These are phyloP conservation scores for Diogma glabrata DNA, from an alignment of 2,888 invertebrate genomes.

Conservation along the genomic window DNA sequence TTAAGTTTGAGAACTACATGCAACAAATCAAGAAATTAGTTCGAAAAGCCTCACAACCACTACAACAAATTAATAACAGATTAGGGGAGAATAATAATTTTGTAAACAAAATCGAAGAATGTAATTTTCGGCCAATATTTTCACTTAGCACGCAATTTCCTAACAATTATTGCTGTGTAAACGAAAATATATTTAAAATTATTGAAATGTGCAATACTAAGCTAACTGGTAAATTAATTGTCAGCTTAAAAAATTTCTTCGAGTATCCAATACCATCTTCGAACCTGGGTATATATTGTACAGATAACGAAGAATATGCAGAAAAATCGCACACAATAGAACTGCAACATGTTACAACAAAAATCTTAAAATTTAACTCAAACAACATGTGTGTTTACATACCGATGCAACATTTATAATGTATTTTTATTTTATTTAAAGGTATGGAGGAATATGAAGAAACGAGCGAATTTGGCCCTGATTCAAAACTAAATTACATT, in stretches of 20 bases:
- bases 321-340: background rate
- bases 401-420: too few species aligned
- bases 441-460: background rate
- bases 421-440: too few species aligned
- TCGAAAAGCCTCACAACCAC: background rate
- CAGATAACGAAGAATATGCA: background rate
- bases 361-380: background rate
- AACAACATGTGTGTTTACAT: background rate
- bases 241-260: slow-evolving; percentile 4
- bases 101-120: background rate
- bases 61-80: slow-evolving; percentile 2
- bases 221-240: background rate
- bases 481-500: background rate
- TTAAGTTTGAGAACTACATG: slow-evolving; percentile 4
- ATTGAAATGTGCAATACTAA: background rate
- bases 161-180: background rate
- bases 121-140: background rate
- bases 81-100: background rate
- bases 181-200: slow-evolving; percentile 6
- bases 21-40: background rate
- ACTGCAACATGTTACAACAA: background rate
- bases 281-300: background rate
- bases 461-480: background rate
- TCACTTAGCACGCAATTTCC: background rate
- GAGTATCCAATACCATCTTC: background rate